Percentiles rank a stretch among this genome's conserved stretches.
Evolutionary conservation across 2,888 invertebrate species (phyloP).

Genomic region (Cylindroiulus punctatus): DNA sequence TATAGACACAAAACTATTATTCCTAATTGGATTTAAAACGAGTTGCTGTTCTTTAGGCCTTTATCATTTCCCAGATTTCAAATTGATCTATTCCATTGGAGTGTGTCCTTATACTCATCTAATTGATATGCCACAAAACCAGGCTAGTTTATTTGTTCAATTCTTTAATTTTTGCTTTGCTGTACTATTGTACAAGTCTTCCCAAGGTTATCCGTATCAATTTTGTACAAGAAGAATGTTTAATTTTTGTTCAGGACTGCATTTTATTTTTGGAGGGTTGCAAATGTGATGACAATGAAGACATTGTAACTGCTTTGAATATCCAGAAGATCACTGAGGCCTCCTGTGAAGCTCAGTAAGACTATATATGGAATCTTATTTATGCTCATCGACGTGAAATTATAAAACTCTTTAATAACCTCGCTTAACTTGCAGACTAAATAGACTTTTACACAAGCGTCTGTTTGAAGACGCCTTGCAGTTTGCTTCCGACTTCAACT

Average conservation of each 20-base stretch:
- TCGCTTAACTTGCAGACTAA: not conserved
- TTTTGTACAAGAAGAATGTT: not conserved
- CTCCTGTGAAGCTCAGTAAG: slow-evolving; percentile 23
- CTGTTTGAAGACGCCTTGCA: not conserved
- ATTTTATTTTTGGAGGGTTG: slow-evolving; percentile 47
- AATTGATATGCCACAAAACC: slow-evolving; percentile 30
- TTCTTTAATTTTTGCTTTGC: not conserved
- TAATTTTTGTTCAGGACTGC: not conserved
- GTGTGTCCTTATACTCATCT: not conserved
- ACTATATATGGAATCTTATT: not conserved
- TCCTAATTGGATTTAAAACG: not conserved
- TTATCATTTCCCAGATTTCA: not conserved
- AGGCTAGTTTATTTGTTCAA: not conserved
- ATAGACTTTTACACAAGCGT: not conserved
- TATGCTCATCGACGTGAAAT: not conserved
- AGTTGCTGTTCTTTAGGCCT: not conserved
- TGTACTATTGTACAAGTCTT: not conserved
- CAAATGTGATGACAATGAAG: not conserved
- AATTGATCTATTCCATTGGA: not conserved
- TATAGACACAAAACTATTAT: not conserved
- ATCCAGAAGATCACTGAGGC: not conserved
- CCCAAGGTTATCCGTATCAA: not conserved
- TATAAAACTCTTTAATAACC: not conserved
- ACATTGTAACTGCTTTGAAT: not conserved
- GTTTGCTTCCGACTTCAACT: slow-evolving; percentile 11